phyloP scores from a whole-genome alignment of 2,113 vertebrate genomes.

The Calonectris borealis region DNA sequence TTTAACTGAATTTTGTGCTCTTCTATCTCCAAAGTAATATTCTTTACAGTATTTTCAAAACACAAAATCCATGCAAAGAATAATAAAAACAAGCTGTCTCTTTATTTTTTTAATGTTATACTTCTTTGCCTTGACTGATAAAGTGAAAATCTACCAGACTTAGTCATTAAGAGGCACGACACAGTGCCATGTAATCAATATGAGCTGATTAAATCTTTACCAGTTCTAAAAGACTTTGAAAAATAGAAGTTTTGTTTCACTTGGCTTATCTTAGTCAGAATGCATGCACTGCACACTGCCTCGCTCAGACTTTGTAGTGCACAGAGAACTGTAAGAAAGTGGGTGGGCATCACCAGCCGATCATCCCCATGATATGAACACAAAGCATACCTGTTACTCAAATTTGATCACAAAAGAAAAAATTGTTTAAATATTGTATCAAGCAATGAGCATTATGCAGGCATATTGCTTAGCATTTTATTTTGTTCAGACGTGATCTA shows the following conservation, averaged over 20 bases:
- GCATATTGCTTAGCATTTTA: background rate
- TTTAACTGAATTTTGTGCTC: background rate
- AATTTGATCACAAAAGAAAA: background rate
- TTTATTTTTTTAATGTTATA: background rate
- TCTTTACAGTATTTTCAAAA: background rate
- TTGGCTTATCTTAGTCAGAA: background rate
- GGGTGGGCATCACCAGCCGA: rapidly evolving
- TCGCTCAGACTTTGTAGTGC: background rate
- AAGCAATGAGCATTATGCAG: background rate
- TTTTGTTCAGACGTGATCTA: background rate
- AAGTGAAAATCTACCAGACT: background rate
- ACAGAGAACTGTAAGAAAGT: background rate
- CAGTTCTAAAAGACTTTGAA: background rate
- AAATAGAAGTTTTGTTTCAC: background rate
- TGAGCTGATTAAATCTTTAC: conserved; percentile 13
- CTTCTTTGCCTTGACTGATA: background rate
- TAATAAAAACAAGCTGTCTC: background rate
- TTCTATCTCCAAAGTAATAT: background rate
- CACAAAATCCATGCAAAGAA: background rate
- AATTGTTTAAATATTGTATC: background rate
- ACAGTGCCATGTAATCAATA: background rate
- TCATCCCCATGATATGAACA: background rate
- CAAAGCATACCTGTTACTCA: background rate
- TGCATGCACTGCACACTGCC: background rate
- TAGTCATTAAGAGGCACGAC: background rate